Evolutionary conservation across 2,113 vertebrate genomes (phyloP).

Genomic region (Sclerurus mexicanus): DNA sequence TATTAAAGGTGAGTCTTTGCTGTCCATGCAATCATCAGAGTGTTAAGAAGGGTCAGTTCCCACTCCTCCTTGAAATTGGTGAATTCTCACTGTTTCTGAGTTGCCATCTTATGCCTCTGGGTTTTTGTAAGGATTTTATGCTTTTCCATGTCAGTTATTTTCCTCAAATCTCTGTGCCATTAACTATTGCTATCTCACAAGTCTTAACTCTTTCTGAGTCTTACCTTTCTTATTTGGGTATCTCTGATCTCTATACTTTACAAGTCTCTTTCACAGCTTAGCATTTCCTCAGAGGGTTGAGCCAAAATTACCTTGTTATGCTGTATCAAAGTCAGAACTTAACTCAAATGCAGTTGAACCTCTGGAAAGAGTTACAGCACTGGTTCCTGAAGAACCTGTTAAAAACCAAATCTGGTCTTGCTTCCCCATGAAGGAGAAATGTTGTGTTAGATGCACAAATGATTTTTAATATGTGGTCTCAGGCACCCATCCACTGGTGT

Average conservation of each 20-base stretch:
- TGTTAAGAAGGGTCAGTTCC: not conserved
- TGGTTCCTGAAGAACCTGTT: not conserved
- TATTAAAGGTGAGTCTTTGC: not conserved
- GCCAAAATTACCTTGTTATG: not conserved
- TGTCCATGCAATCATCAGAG: not conserved
- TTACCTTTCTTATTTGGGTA: not conserved
- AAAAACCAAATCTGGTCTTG: fast-evolving
- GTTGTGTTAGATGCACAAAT: not conserved
- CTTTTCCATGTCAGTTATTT: not conserved
- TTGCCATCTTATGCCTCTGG: not conserved
- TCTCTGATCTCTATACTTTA: not conserved
- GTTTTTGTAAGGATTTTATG: not conserved
- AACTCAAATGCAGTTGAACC: not conserved
- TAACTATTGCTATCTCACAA: not conserved
- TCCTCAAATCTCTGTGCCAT: not conserved
- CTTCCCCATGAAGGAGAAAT: not conserved
- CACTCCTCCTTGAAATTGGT: not conserved
- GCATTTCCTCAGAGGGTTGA: not conserved
- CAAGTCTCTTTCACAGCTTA: not conserved
- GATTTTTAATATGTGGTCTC: not conserved
- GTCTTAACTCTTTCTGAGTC: not conserved
- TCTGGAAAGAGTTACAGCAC: not conserved
- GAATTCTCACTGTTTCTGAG: not conserved
- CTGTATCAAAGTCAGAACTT: not conserved
- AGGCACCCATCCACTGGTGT: not conserved